Conservation (phyloP, 2,888 invertebrate genomes). For the Plebejus anna region DNA sequence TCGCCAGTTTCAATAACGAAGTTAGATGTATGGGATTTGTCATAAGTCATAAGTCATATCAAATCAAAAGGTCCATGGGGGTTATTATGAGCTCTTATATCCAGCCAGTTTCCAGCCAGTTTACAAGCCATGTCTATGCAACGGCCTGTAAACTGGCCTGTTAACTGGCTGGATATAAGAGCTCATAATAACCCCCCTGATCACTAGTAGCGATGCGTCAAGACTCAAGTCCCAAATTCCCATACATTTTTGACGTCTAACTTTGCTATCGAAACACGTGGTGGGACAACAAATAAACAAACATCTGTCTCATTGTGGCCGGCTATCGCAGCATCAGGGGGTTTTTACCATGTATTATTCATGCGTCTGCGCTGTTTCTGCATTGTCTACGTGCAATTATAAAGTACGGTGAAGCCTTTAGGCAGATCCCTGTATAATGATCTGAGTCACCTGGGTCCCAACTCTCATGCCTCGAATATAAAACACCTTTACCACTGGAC, state of each 20-base stretch:
- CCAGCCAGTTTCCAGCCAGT: too few relatives aligned
- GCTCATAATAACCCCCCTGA: too few relatives aligned
- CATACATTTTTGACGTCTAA: background rate
- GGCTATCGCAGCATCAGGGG: conserved; percentile 51
- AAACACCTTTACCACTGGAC: too few relatives aligned
- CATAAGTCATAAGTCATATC: too few relatives aligned
- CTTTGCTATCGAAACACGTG: too few relatives aligned
- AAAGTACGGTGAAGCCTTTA: conserved; percentile 71
- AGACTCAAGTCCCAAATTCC: too few relatives aligned
- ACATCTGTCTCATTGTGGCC: conserved; percentile 51
- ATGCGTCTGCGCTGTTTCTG: conserved; percentile 65
- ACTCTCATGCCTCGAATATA: background rate
- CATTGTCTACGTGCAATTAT: conserved; percentile 76
- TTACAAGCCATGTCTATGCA: too few relatives aligned
- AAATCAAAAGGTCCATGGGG: too few relatives aligned
- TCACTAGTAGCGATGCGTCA: too few relatives aligned
- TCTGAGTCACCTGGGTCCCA: conserved; percentile 50
- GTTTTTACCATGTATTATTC: conserved; percentile 71
- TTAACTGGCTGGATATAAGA: too few relatives aligned
- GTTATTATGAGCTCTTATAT: too few relatives aligned
- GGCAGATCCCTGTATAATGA: conserved; percentile 55
- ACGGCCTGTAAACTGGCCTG: too few relatives aligned
- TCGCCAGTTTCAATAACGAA: background rate
- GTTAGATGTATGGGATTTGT: background rate
- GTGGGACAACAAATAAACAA: conserved; percentile 49